phyloP scores from a whole-genome alignment of 2,113 vertebrate genomes.

The Progne subis region DNA sequence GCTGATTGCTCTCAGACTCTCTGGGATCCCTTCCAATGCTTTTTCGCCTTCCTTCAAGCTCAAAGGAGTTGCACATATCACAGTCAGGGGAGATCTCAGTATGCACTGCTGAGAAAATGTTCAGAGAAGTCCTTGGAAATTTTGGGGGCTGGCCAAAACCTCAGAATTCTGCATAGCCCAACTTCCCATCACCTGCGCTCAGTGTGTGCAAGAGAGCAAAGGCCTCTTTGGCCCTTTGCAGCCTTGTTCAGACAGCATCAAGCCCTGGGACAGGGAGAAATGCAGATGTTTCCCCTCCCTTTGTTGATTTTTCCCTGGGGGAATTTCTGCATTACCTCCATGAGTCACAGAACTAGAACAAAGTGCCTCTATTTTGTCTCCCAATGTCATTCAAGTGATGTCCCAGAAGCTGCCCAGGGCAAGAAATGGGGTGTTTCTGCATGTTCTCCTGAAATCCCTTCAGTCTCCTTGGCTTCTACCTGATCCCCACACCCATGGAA shows the following conservation, averaged over 20 bases:
- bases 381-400: background rate
- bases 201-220: background rate
- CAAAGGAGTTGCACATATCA: fast-evolving
- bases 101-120: background rate
- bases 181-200: background rate
- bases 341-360: background rate
- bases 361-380: background rate
- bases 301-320: background rate
- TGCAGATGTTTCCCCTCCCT: background rate
- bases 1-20: background rate
- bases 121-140: background rate
- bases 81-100: background rate
- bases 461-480: background rate
- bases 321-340: background rate
- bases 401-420: background rate
- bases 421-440: background rate
- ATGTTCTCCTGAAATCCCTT: background rate
- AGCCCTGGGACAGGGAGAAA: background rate
- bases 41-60: background rate
- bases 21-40: background rate
- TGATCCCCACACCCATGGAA: background rate
- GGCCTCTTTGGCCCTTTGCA: background rate
- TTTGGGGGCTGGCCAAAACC: background rate
- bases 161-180: background rate
- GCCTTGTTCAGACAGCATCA: background rate